Conservation (phyloP, 2,113 vertebrate species). For the Hippoglossus stenolepis region DNA sequence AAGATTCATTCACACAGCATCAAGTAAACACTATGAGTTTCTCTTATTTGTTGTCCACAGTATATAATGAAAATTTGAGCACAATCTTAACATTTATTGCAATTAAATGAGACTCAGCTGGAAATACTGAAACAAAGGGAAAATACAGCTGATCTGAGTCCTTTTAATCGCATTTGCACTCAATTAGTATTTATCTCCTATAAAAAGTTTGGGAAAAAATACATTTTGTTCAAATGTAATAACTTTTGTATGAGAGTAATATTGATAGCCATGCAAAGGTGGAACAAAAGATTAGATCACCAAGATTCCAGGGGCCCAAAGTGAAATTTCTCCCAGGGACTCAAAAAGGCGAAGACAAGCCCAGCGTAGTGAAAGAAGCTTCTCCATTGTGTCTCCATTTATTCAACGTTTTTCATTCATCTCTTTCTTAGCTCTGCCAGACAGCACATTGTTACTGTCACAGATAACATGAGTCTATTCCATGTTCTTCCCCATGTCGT, state of each 20-base stretch:
- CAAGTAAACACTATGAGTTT: background rate
- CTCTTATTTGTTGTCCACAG: background rate
- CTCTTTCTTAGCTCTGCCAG: background rate
- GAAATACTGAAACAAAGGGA: background rate
- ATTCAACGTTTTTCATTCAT: slow-evolving; percentile 4
- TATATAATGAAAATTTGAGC: background rate
- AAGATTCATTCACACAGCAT: background rate
- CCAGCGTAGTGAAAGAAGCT: background rate
- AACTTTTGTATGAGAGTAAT: background rate
- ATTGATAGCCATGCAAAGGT: background rate
- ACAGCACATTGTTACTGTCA: slow-evolving; percentile 19
- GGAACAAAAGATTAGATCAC: no score
- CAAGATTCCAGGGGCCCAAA: background rate
- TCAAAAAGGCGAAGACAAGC: background rate
- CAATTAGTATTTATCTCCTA: background rate
- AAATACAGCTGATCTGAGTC: background rate
- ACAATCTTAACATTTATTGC: background rate
- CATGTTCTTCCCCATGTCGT: slow-evolving; percentile 7
- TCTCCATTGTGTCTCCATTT: background rate
- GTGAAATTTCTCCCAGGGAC: background rate
- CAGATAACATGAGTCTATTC: slow-evolving; percentile 34
- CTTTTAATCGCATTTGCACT: background rate
- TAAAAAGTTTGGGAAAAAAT: background rate
- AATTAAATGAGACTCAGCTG: background rate
- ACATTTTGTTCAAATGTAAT: background rate